Base-by-base conservation (phyloP, 2,797 vertebrate species). In the Chaetophractus vellerosus region DNA sequence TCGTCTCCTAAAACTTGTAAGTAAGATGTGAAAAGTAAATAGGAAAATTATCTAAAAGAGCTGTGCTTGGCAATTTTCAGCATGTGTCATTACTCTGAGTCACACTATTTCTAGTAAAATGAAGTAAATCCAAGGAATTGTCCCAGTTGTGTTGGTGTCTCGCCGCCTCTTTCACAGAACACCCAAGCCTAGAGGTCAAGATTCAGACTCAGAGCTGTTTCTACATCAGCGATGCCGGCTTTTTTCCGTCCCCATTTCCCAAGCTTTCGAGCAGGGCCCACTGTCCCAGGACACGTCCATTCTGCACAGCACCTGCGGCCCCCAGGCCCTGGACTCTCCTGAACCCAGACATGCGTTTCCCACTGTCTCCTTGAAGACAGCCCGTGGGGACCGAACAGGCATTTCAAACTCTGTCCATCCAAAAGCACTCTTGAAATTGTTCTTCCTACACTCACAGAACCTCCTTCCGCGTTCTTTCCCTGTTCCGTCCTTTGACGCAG, bases 341-440 rank as follows among this genome's bases (percentile, higher is more conserved):
- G 24, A 0, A 63, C n/a, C n/a, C 64, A 66, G 64, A 66, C 64
- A 21, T 68, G 5, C 33, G 24, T 31, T 72, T 91, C 57, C 68
- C 11, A 19, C 18, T 9, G 16, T 28, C 68, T 75, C 23, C 16
- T 64, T 10, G 28, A 66, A 41, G 33, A 66, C 1, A 1, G 8
- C 24, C 9, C 21, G 1, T 24, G 41, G 55, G 52, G 0, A 28
- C n/a, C 19, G 18, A 6, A 9, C 0, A 28, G 12, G 31, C 3
- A 18, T 52, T 31, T 41, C 11, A 45, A 74, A 66, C 33, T 16
- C 26, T n/a, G 45, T 21, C 64, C 26, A 75, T 11, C 59, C 48
- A 15, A 66, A 21, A 28, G 5, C 2, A 21, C 5, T 31, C n/a
- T 41, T 16, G 15, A 55, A 5, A 21, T 5, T 55, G 18, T 9